A percentile compares a stretch with the other conserved stretches of the same genome.
These are phyloP conservation scores for Tetramorium simillimum DNA, from an alignment of 1,140 invertebrate genomes.

Conservation along the genomic window DNA sequence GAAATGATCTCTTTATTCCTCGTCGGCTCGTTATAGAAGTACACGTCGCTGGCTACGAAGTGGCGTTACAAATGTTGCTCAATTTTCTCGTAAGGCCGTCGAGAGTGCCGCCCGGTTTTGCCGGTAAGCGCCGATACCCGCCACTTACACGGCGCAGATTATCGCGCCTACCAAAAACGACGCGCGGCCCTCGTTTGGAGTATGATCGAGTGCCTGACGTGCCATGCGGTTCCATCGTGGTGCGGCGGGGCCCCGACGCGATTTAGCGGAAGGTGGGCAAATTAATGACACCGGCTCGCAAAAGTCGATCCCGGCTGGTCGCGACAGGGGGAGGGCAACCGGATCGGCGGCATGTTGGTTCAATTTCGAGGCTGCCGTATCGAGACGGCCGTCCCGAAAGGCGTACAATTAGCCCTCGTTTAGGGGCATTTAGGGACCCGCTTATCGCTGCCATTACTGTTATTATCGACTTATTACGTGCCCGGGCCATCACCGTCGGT, in stretches of 20 bases:
- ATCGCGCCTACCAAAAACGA: constrained; percentile 65
- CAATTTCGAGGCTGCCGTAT: constrained; percentile 63
- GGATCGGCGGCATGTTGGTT: constrained; percentile 53
- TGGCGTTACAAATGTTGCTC: constrained; percentile 46
- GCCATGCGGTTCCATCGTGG: constrained; percentile 26
- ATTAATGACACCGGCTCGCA: constrained; percentile 79
- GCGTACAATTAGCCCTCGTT: constrained; percentile 84
- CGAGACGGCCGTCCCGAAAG: constrained; percentile 59
- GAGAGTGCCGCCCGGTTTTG: constrained; percentile 59
- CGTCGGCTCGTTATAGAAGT: constrained; percentile 23
- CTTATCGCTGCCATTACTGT: constrained; percentile 83
- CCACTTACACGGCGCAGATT: constrained; percentile 70
- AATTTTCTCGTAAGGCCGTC: constrained; percentile 45
- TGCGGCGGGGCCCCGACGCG: constrained; percentile 46
- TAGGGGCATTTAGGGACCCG: constrained; percentile 82
- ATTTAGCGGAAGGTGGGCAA: constrained; percentile 75
- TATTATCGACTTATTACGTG: constrained; percentile 85
- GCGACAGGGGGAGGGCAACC: constrained; percentile 34
- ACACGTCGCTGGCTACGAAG: constrained; percentile 7
- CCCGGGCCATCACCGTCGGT: constrained; percentile 28
- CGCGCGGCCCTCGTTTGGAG: constrained; percentile 62
- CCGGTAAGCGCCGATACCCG: constrained; percentile 61
- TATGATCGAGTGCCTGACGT: constrained; percentile 52
- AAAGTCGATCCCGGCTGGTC: constrained; percentile 58
- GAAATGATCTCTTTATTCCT: constrained; percentile 38